Evolutionary conservation across 2,888 invertebrate species (phyloP).

Genomic region (Ormyrus rosae): DNA sequence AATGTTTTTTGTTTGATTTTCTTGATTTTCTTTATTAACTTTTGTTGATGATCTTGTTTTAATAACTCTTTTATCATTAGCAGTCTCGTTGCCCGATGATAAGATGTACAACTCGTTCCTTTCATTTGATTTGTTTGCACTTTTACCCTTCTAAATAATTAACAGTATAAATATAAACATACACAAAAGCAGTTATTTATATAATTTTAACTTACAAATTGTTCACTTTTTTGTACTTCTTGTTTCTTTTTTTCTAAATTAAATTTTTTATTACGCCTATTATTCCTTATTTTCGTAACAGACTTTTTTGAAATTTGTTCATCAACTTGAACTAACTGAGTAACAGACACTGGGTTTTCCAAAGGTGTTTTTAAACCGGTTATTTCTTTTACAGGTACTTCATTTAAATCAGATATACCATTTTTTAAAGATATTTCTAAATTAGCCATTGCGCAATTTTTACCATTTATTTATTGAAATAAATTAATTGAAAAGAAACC

Average conservation of each 20-base stretch:
- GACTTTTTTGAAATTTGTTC: conserved; percentile 20
- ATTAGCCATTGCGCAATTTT: conserved; percentile 13
- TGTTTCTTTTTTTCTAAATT: conserved; percentile 1
- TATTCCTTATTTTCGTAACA: not conserved
- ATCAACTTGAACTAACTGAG: not conserved
- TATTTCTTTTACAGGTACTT: not conserved
- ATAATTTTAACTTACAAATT: not conserved
- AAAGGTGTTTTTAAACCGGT: not conserved
- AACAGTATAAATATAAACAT: no score
- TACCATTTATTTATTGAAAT: not conserved
- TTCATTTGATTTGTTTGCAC: not conserved
- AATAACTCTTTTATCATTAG: conserved; percentile 9
- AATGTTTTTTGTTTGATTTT: not conserved
- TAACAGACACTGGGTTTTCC: no score
- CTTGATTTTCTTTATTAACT: no score
- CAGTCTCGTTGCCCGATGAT: not conserved
- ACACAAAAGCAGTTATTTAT: no score
- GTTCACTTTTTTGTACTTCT: conserved; percentile 1
- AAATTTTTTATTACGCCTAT: conserved; percentile 2
- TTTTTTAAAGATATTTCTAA: not conserved
- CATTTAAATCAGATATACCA: not conserved
- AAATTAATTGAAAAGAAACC: conserved; percentile 1
- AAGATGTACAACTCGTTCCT: not conserved
- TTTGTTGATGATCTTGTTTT: not conserved
- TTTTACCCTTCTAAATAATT: not conserved